Base-by-base conservation (phyloP, 2,113 vertebrate species). In the Thamnophis sirtalis region DNA sequence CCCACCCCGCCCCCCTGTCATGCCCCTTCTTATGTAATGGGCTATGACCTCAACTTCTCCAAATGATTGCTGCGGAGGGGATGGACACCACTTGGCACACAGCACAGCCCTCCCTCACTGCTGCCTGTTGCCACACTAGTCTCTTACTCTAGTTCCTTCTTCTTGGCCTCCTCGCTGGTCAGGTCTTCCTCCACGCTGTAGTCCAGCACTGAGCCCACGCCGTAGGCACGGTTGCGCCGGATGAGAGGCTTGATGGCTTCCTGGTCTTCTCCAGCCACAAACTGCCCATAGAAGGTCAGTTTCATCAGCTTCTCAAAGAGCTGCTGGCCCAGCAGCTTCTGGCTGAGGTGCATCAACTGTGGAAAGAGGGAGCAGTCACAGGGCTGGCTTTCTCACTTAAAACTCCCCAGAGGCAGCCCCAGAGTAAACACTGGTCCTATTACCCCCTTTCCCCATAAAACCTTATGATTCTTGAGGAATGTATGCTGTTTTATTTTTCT, bases 221-320 rank as follows among this genome's bases (percentile, higher is more conserved):
- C 98, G 0, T 98, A 98, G 0, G 98, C 96, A 88, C 89, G 97
- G 94, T 99, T 98, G 96, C 96, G 98, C 94, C 91, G 97, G 87
- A 99, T 97, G 91, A 99, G 95, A 0, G 99, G 98, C 89, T 95
- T 97, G 94, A 99, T 99, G 94, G 98, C 95, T 68, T 97, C 94
- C 91, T 98, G 98, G 96, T 99, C 98, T 95, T 99, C 98, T 0
- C 99, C 98, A 0, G 98, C 99, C 93, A 99, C 99, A 97, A 99
- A 99, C 95, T 99, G 99, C 21, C 98, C 98, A 0, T 99, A 99
- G 96, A 99, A 98, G 0, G 99, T 99, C 97, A 98, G 97, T 97
- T 99, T 99, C 98, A 99, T 99, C 21, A 99, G 92, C 90, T 93
- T 96, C 88, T 98, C 94, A 38, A 99, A 99, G 49, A 97, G 94